Evolutionary conservation across 2,113 vertebrate genomes (phyloP).

Genomic region (Psittacus erithacus): DNA sequence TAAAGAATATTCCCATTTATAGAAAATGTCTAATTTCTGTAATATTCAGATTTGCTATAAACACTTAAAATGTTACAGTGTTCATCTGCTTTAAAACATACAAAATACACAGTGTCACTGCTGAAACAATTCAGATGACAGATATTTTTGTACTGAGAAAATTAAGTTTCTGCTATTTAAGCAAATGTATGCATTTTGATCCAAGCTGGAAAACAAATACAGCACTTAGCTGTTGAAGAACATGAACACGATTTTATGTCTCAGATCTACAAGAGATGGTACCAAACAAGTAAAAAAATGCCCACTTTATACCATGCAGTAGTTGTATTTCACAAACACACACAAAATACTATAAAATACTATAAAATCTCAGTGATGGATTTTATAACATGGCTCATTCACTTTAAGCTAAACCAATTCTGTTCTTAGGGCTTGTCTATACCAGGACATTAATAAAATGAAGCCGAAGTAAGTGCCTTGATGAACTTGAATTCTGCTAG

Average conservation of each 20-base stretch:
- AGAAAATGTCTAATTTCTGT: slow-evolving; percentile 22
- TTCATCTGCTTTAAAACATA: slow-evolving; percentile 17
- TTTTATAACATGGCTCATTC: not conserved
- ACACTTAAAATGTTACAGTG: not conserved
- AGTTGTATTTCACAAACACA: not conserved
- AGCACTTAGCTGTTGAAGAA: not conserved
- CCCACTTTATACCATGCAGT: not conserved
- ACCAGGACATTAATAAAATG: slow-evolving; percentile 38
- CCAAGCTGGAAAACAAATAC: slow-evolving; percentile 9
- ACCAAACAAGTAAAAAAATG: not conserved
- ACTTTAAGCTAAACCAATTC: not conserved
- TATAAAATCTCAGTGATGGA: not conserved
- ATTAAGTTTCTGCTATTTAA: slow-evolving; percentile 6
- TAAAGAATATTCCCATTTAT: not conserved
- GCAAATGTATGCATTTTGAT: slow-evolving; percentile 16
- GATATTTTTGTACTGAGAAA: not conserved
- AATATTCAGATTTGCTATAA: not conserved
- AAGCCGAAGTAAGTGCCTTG: slow-evolving; percentile 25
- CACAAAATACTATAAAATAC: not conserved
- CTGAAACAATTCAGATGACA: not conserved
- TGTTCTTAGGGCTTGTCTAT: slow-evolving; percentile 13
- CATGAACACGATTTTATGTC: not conserved
- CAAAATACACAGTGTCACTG: not conserved
- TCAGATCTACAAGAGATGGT: not conserved
- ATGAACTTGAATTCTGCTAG: slow-evolving; percentile 45